Evolutionary conservation across 2,888 invertebrate genomes (phyloP), one percentile per base, ranked within the genome.

Genomic region (Hirtodrosophila histrioides): DNA sequence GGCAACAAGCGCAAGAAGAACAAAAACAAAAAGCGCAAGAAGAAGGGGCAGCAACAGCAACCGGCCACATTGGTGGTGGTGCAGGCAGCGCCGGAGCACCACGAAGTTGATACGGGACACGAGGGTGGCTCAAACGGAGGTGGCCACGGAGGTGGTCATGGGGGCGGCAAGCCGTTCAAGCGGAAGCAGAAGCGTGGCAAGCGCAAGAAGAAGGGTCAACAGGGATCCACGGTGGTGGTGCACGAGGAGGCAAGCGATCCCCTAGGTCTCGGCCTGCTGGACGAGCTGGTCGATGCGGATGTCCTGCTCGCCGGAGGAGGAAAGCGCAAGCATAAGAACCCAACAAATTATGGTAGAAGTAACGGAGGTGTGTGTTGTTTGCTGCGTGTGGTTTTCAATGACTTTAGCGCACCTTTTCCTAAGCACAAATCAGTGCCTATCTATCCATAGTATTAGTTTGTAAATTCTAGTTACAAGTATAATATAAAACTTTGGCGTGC

Each of bases 331-430:
- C 85, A 88, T 67, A 91, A 90, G 78, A 75, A 83, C 67, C 89
- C 90, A 75, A 79, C 86, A 73, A 92, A 91, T 89, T 90, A 91
- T 91, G 92, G 92, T 92, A 92, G 91, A 91, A 90, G 90, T 90
- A 89, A 88, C 83, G 90, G 90, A 90, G 90, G 90, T 90, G 90
- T 89, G 89, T 89, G 89, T 90, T 91, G 84, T 85, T 85, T 85
- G 84, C 88, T 90, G 89, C 81, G 89, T 89, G 89, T 88, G 83
- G 81, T 89, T 89, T 90, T 87, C 75, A 82, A 83, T 82, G 86
- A 89, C 80, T 88, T 85, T 81, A 73, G 58, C 88, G 90, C 90
- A 90, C 90, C 88, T 53, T 89, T 88, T 89, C 75, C 85, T 55
- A 46, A 83, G 86, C 84, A 85, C 84, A 73, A 57, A 45, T 70